These are phyloP conservation scores for Noctuana brunneofusca DNA, from an alignment of 2,888 invertebrate genomes.

Conservation along the genomic window DNA sequence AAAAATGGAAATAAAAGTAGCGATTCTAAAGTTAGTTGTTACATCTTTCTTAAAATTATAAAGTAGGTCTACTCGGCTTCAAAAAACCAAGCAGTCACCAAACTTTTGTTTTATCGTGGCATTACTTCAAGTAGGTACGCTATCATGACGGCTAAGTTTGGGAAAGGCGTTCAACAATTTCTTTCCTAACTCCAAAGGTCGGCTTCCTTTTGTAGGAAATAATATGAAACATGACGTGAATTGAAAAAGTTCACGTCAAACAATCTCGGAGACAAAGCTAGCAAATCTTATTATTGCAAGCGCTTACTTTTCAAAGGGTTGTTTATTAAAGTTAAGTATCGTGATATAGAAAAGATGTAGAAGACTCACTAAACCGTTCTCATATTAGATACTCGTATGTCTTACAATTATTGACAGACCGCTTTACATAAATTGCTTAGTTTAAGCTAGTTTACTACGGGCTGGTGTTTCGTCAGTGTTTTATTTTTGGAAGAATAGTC, in stretches of 20 bases:
- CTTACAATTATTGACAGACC: background rate
- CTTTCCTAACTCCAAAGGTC: constrained; percentile 62
- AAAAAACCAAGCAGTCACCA: constrained; percentile 34
- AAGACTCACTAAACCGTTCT: background rate
- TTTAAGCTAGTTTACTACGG: background rate
- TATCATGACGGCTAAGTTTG: constrained; percentile 54
- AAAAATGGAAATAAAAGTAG: constrained; percentile 9
- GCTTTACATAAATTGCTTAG: background rate
- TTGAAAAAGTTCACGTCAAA: constrained; percentile 63
- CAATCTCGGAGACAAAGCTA: constrained; percentile 52
- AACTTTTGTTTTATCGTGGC: constrained; percentile 60
- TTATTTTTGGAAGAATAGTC: background rate
- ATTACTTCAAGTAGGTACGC: constrained; percentile 45
- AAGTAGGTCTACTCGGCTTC: constrained; percentile 19
- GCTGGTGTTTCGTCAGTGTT: background rate
- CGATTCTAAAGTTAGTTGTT: constrained; percentile 23
- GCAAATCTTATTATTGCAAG: constrained; percentile 49
- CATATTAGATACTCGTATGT: background rate
- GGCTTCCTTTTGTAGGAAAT: constrained; percentile 61
- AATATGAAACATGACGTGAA: constrained; percentile 68
- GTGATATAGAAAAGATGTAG: background rate
- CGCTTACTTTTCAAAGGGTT: constrained; percentile 5
- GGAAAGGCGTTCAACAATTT: constrained; percentile 51
- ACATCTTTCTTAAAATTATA: constrained; percentile 31
- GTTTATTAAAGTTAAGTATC: background rate